Conservation (phyloP, 92 coral and sea anemone species). For the Anthopleura xanthogrammica region DNA sequence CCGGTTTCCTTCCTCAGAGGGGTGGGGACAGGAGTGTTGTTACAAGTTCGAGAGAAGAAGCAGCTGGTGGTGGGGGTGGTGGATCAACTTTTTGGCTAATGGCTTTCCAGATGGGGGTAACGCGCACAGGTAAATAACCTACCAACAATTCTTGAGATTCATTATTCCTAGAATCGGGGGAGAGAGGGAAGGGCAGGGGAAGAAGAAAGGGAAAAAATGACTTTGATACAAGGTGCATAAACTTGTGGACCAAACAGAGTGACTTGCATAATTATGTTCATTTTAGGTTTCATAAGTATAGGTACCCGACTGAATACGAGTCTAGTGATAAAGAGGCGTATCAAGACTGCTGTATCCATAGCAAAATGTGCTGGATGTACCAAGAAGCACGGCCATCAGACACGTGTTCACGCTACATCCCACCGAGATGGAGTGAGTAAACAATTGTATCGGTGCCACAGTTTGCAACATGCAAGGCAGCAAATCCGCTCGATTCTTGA, state of each 20-base stretch:
- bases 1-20: constrained; percentile 13
- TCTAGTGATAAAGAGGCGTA: constrained; percentile 21
- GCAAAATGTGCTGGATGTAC: constrained; percentile 26
- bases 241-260: too few species aligned
- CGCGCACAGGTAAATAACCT: constrained; percentile 30
- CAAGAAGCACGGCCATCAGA: constrained; percentile 40
- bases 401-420: constrained; percentile 33
- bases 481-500: too few species aligned
- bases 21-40: constrained; percentile 37
- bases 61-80: not conserved
- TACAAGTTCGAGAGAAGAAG: constrained; percentile 7
- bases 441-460: not conserved
- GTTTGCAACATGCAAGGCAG: not conserved
- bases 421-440: constrained; percentile 49
- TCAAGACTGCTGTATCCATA: constrained; percentile 34
- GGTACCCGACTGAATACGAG: not conserved
- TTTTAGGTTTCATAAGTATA: constrained; percentile 17
- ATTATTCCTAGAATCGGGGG: too few species aligned
- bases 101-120: constrained; percentile 30
- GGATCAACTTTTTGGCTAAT: not conserved
- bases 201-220: too few species aligned
- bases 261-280: not conserved
- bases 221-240: too few species aligned
- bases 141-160: too few species aligned
- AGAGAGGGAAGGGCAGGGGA: too few species aligned